phyloP scores from a whole-genome alignment of 1,140 invertebrate genomes.

The Drosophila funebris region DNA sequence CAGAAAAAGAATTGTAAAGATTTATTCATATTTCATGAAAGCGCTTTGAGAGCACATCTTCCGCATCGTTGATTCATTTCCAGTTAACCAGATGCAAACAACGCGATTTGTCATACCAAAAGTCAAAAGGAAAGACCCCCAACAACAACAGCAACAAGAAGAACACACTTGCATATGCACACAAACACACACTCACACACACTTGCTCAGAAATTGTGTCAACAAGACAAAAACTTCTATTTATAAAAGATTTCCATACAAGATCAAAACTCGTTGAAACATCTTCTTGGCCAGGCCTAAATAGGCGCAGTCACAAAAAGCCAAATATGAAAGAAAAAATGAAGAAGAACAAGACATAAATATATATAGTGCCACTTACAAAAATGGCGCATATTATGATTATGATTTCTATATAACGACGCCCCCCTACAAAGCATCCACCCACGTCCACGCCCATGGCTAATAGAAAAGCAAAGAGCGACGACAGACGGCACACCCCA shows the following conservation, averaged over 20 bases:
- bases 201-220: conserved; percentile 57
- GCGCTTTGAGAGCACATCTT: conserved; percentile 31
- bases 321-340: conserved; percentile 1
- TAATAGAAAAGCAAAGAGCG: conserved; percentile 12
- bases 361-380: conserved; percentile 30
- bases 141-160: conserved; percentile 1
- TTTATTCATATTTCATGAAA: conserved; percentile 50
- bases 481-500: conserved; percentile 27
- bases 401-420: conserved; percentile 29
- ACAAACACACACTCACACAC: not conserved
- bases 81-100: conserved; percentile 62
- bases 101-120: conserved; percentile 58
- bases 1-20: conserved; percentile 18
- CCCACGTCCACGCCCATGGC: conserved; percentile 34
- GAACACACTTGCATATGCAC: not conserved
- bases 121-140: conserved; percentile 18
- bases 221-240: conserved; percentile 50
- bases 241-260: conserved; percentile 56
- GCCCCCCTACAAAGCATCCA: conserved; percentile 11
- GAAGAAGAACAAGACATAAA: not conserved
- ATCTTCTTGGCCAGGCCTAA: conserved; percentile 21
- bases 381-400: conserved; percentile 47
- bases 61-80: conserved; percentile 63
- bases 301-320: conserved; percentile 42
- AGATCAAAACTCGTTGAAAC: conserved; percentile 68